Evolutionary conservation across 1,140 invertebrate species (phyloP).

Genomic region (Caerostris darwini): DNA sequence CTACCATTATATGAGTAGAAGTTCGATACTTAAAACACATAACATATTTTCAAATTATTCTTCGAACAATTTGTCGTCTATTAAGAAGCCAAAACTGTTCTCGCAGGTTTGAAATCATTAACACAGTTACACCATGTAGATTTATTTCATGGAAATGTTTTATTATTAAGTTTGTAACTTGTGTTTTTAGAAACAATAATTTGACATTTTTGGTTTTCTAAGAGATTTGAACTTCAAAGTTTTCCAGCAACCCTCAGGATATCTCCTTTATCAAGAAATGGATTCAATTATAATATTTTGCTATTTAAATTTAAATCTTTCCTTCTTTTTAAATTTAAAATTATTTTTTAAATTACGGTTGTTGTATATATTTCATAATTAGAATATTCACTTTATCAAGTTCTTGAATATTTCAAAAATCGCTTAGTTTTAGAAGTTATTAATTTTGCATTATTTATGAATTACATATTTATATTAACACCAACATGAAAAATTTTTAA

Average conservation of each 20-base stretch:
- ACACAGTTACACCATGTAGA: not conserved
- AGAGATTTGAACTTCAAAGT: not conserved
- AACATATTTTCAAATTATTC: not conserved
- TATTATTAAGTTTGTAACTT: not conserved
- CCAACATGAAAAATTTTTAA: not conserved
- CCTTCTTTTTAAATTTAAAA: not conserved
- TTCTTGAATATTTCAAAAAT: not conserved
- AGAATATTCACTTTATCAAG: not conserved
- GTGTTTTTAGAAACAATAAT: no score
- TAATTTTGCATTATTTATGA: not conserved
- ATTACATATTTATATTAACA: not conserved
- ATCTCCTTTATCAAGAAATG: not conserved
- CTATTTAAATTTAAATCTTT: not conserved
- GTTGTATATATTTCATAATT: not conserved
- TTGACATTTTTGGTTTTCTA: not conserved
- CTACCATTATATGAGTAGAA: not conserved
- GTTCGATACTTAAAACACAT: not conserved
- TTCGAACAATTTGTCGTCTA: no score
- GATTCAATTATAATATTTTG: not conserved
- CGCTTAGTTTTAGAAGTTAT: not conserved
- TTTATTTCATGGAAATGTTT: not conserved
- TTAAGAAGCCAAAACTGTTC: not conserved
- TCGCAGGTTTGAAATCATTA: not conserved
- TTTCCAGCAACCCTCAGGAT: not conserved
- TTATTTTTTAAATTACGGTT: not conserved